A percentile compares a stretch with the other conserved stretches of the same genome.
These are phyloP conservation scores for Acestrorhynchus altus DNA, from an alignment of 2,797 vertebrate genomes.

Conservation along the genomic window DNA sequence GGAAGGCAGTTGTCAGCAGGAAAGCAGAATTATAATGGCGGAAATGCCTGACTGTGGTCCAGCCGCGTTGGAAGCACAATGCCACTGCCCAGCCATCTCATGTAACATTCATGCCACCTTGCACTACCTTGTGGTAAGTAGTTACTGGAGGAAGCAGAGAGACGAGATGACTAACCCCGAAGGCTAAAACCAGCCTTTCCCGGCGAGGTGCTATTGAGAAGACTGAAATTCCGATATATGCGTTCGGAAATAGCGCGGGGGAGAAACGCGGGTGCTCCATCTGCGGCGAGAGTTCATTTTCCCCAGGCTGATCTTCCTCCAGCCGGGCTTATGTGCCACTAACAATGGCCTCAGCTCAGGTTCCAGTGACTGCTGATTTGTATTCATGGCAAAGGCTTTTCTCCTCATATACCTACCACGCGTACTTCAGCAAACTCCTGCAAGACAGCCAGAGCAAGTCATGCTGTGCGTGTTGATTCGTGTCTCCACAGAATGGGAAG, in stretches of 20 bases:
- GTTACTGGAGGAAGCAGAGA: constrained; percentile 78
- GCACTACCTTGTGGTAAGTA: constrained; percentile 78
- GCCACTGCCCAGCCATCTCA: constrained; percentile 74
- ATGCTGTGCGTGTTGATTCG: constrained; percentile 73
- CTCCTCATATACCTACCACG: constrained; percentile 54
- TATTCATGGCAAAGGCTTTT: constrained; percentile 77
- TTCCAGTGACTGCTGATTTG: constrained; percentile 73
- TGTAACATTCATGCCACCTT: constrained; percentile 73
- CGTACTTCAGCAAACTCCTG: constrained; percentile 73
- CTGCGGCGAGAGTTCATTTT: constrained; percentile 69
- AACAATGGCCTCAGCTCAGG: constrained; percentile 67
- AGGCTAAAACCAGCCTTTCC: constrained; percentile 75
- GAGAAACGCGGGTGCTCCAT: constrained; percentile 69
- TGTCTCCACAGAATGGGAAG: constrained; percentile 68
- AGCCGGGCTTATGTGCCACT: constrained; percentile 67
- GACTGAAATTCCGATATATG: constrained; percentile 78
- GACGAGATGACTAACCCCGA: constrained; percentile 76
- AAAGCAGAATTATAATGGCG: constrained; percentile 18
- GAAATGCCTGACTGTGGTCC: constrained; percentile 24
- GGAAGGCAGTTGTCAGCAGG: constrained; percentile 33
- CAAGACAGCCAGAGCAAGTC: constrained; percentile 70
- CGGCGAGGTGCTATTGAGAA: constrained; percentile 80
- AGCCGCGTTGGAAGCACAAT: constrained; percentile 69
- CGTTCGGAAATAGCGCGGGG: constrained; percentile 76
- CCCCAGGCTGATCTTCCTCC: constrained; percentile 42